Evolutionary conservation across 1,140 invertebrate species (phyloP), one percentile per base, ranked within the genome.

Genomic region (Platyscapa corneri): DNA sequence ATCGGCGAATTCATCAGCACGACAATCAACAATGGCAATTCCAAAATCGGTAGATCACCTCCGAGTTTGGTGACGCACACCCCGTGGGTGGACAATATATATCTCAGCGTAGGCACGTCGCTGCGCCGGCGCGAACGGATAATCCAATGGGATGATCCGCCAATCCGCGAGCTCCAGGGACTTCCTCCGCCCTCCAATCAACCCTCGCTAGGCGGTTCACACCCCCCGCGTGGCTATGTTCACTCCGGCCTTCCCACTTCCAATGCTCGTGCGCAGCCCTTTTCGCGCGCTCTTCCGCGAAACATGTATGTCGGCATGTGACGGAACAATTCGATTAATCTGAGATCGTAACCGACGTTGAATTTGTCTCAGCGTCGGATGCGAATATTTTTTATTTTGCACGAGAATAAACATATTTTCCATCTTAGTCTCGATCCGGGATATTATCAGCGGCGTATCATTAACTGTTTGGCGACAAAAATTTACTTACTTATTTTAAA

Each of bases 141-240:
- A 87, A 87, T 87, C 86, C 86, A 82, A 82, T 85, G 72, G 80
- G 86, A 87, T 87, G 77, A 87, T 87, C 83, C 83, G 83, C 86
- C 86, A 87, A 87, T 87, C 79, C 79, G 60, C n/a, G 34, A 14
- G 34, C 60, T 53, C 34, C 60, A 56, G 14, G 60, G 46, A 30
- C 60, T 76, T 65, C 76, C 77, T 74, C 70, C 78, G 83, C 77
- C 77, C 42, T 39, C 75, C 60, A 18, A 46, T 77, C 42, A 53
- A 83, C 82, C 83, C 46, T 30, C 75, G 7, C 46, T 30, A 53
- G 75, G 70, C 75, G 75, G 49, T 37, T 79, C 34, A 27, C 77
- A 37, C 56, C 77, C 42, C 30, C 37, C 56, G 77, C 39, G 60
- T n/a, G 37, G 20, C 8, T 3, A 12, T 72, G 5, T 60, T 27